Evolutionary conservation across 2,113 vertebrate species (phyloP), one percentile per base, ranked within the genome.

Genomic region (Ptilorrhoa leucosticta): DNA sequence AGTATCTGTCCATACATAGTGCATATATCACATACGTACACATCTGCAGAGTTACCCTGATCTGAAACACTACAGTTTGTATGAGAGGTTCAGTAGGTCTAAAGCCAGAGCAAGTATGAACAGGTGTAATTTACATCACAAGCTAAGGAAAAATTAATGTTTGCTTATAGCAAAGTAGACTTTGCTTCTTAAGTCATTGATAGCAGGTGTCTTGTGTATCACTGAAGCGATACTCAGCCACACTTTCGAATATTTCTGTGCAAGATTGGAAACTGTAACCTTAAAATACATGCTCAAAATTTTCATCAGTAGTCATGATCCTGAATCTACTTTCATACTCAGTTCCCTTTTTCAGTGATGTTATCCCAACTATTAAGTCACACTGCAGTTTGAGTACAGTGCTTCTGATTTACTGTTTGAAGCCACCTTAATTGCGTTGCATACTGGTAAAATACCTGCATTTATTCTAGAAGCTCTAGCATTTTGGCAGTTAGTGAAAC

Each of bases 391-490:
- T 53, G 63, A 68, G 61, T 80, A 28, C 31, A n/a, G 51, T 54
- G 47, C 28, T 81, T 77, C 23, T 70, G 13, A 54, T 79, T 31
- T 71, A 35, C 10, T 91, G 0, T 69, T 79, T 72, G 78, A 77
- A 73, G 21, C 30, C 2, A 5, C 15, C 61, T 44, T 77, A 69
- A 11, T 72, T 71, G 70, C 0, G 0, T 14, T 92, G 28, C 12
- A 24, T 69, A 27, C 35, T 84, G 35, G 63, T 91, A 45, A 93
- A 72, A 53, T 57, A 85, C 10, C 60, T 66, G 11, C 21, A 24
- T 80, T 64, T 73, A 35, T 88, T 16, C 37, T 45, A 31, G 79
- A 80, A 77, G 11, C 44, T 73, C 51, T 47, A 89, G 16, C 8
- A 33, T 90, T 85, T 90, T 72, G 63, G 26, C 27, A 87, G 24